Percentiles rank a stretch among this genome's conserved stretches.
phyloP scores from a whole-genome alignment of 1,140 invertebrate species.

The Sitodiplosis mosellana region DNA sequence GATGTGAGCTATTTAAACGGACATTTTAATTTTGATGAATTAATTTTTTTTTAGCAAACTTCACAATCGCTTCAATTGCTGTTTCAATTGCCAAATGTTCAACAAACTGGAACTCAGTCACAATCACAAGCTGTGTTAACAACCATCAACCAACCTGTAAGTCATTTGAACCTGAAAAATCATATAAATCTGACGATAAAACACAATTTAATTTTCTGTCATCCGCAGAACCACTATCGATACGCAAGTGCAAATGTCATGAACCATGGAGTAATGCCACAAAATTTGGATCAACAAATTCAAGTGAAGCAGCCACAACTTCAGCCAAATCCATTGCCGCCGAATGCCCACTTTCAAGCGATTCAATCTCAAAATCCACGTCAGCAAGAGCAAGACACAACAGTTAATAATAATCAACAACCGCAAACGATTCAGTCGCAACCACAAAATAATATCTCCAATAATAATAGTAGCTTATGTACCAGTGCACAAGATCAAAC shows the following conservation, averaged over 20 bases:
- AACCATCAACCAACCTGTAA: slow-evolving; percentile 1
- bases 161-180: no score
- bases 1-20: no score
- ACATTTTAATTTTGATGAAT: no score
- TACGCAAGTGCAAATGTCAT: no score
- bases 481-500: background rate
- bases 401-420: background rate
- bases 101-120: slow-evolving; percentile 6
- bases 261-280: slow-evolving; percentile 9
- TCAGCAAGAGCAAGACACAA: slow-evolving; percentile 11
- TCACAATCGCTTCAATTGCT: slow-evolving; percentile 21
- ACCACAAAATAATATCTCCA: background rate
- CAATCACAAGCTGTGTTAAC: slow-evolving; percentile 7
- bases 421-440: background rate
- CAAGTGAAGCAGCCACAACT: slow-evolving; percentile 10
- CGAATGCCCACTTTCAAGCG: slow-evolving; percentile 22
- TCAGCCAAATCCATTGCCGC: slow-evolving; percentile 12
- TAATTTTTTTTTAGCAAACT: slow-evolving; percentile 9
- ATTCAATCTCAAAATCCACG: slow-evolving; percentile 4
- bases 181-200: no score
- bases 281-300: slow-evolving; percentile 17
- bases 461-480: background rate
- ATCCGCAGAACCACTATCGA: no score
- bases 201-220: no score
- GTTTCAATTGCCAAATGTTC: slow-evolving; percentile 17